Conservation (phyloP, 37 sponge, comb jelly and placozoan species). For the Dysidea cf. avara region DNA sequence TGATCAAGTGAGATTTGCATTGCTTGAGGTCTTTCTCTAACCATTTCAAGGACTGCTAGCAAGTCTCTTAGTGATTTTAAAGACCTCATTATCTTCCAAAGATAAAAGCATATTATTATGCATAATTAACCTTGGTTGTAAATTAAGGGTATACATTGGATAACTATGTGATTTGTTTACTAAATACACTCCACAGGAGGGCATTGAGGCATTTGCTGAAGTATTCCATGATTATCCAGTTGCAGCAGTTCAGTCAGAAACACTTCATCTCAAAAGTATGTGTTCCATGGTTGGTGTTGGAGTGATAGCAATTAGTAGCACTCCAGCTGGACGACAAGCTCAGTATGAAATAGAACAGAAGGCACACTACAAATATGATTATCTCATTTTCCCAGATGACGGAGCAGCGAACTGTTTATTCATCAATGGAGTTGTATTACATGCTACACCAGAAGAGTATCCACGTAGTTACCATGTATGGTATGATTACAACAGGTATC, state of each 20-base stretch:
- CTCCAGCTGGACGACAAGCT: conserved; percentile 30
- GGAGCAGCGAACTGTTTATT: conserved; percentile 75
- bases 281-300: conserved; percentile 77
- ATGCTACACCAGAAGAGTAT: conserved; percentile 25
- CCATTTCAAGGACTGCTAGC: too few relatives aligned
- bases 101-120: too few relatives aligned
- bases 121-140: too few relatives aligned
- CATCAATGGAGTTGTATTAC: conserved; percentile 60
- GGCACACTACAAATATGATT: conserved; percentile 40
- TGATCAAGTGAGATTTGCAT: too few relatives aligned
- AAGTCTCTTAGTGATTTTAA: too few relatives aligned
- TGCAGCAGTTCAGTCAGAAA: conserved; percentile 26
- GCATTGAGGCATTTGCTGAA: conserved; percentile 41
- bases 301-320: conserved; percentile 60
- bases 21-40: too few relatives aligned
- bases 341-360: conserved; percentile 24
- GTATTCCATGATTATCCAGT: conserved; percentile 61
- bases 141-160: too few relatives aligned
- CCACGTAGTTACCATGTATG: too few relatives aligned
- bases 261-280: conserved; percentile 78
- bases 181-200: conserved; percentile 32
- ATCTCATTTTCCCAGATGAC: conserved; percentile 49
- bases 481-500: too few relatives aligned
- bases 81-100: too few relatives aligned
- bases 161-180: background rate